Percentiles rank a stretch among this genome's conserved stretches.
phyloP scores from a whole-genome alignment of 1,140 invertebrate species.

The Rhopalosiphum maidis region DNA sequence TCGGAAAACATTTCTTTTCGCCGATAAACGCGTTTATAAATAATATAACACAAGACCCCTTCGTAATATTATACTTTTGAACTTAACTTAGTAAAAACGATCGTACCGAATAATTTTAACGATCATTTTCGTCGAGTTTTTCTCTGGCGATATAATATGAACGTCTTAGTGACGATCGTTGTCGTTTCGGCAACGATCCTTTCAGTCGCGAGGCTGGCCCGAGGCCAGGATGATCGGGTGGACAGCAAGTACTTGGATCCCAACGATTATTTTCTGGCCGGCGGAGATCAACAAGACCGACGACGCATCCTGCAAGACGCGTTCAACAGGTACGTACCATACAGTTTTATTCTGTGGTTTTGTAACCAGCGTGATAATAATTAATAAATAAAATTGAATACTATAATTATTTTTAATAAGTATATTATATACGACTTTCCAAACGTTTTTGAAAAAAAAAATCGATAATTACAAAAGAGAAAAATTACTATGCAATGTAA shows the following conservation, averaged over 20 bases:
- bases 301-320: slow-evolving; percentile 41
- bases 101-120: neutral
- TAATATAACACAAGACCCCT: neutral
- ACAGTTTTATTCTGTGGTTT: neutral
- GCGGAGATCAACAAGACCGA: neutral
- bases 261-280: slow-evolving; percentile 38
- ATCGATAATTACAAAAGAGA: neutral
- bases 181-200: slow-evolving; percentile 36
- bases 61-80: neutral
- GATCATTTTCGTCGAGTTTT: neutral
- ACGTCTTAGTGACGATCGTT: neutral
- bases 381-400: neutral
- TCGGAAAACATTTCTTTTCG: neutral
- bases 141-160: neutral
- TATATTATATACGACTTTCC: neutral
- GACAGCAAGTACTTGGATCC: slow-evolving; percentile 40
- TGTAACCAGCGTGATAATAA: neutral
- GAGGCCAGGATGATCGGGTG: neutral
- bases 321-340: slow-evolving; percentile 34
- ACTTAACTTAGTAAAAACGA: neutral
- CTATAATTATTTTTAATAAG: neutral
- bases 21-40: neutral
- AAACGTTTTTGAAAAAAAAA: neutral
- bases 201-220: neutral
- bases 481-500: neutral